Evolutionary conservation across 2,888 invertebrate genomes (phyloP), one percentile per base, ranked within the genome.

Genomic region (Notocelia uddmanniana): DNA sequence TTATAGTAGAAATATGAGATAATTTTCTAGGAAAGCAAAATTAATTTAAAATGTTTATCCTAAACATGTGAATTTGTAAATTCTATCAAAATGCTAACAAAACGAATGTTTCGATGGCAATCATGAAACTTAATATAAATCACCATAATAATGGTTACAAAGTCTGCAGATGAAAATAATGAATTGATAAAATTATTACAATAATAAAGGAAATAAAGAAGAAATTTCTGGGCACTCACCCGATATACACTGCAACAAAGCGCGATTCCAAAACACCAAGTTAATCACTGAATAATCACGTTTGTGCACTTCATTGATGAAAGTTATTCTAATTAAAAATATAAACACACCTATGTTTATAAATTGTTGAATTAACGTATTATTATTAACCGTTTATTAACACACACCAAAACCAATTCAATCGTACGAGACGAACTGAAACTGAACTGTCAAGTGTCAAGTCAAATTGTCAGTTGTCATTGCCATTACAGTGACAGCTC

Each of bases 381-480:
- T 52, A 59, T 45, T 9, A 2, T n/a, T n/a, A n/a, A n/a, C n/a
- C n/a, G n/a, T n/a, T n/a, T n/a, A 60, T 41, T 54, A 68, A 60
- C 21, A 37, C 13, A 50, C 31, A 64, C 52, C 10, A 48, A 64
- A 59, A 11, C 15, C n/a, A 18, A 37, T 31, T 6, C 58, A 58
- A 19, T 21, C 5, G 21, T 3, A 45, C 31, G 23, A 34, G 21
- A 45, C 21, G 3, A 59, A 71, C 52, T 71, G n/a, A n/a, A n/a
- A n/a, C n/a, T n/a, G n/a, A n/a, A n/a, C n/a, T n/a, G n/a, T n/a
- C n/a, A n/a, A n/a, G n/a, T n/a, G n/a, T n/a, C n/a, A n/a, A n/a
- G 71, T 71, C 66, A 71, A 11, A 26, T 13, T 71, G 66, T 66
- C 66, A 62, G 19, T 60, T 50, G 31, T 34, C 26, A n/a, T 11